Evolutionary conservation across 2,888 invertebrate genomes (phyloP).

Genomic region (Epistrophe eligans): DNA sequence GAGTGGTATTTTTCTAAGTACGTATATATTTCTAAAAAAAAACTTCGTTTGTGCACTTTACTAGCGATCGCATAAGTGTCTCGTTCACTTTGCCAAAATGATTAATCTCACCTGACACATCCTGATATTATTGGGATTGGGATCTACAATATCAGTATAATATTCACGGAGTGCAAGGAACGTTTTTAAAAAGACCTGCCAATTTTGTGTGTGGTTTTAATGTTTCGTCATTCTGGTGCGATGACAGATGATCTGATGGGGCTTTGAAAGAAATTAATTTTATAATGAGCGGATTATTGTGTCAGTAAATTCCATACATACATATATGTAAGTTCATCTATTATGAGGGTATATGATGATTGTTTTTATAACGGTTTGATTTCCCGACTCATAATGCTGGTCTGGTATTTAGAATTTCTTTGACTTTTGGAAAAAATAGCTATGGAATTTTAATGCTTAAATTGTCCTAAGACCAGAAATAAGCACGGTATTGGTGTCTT

Average conservation of each 20-base stretch:
- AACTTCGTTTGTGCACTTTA: conserved; percentile 19
- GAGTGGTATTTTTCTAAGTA: conserved; percentile 30
- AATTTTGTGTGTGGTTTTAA: conserved; percentile 43
- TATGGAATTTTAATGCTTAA: too few relatives aligned
- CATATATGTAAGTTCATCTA: background rate
- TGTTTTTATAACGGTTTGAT: background rate
- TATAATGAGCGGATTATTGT: conserved; percentile 12
- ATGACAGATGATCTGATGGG: conserved; percentile 55
- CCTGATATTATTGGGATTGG: conserved; percentile 49
- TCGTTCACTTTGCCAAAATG: conserved; percentile 65
- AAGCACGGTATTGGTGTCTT: too few relatives aligned
- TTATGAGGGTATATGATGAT: background rate
- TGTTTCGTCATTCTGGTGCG: conserved; percentile 56
- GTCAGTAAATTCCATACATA: conserved; percentile 12
- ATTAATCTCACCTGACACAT: conserved; percentile 73
- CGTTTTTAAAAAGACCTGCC: conserved; percentile 45
- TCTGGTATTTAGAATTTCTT: background rate
- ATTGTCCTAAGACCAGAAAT: too few relatives aligned
- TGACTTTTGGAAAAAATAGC: too few relatives aligned
- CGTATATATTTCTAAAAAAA: conserved; percentile 8
- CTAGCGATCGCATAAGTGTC: conserved; percentile 21
- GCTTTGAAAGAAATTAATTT: conserved; percentile 46
- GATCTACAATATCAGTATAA: background rate
- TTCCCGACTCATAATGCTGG: background rate
- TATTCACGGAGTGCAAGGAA: background rate